Percentiles rank a stretch among this genome's conserved stretches.
These are phyloP conservation scores for Eupithecia inturbata DNA, from an alignment of 2,888 invertebrate species.

Conservation along the genomic window DNA sequence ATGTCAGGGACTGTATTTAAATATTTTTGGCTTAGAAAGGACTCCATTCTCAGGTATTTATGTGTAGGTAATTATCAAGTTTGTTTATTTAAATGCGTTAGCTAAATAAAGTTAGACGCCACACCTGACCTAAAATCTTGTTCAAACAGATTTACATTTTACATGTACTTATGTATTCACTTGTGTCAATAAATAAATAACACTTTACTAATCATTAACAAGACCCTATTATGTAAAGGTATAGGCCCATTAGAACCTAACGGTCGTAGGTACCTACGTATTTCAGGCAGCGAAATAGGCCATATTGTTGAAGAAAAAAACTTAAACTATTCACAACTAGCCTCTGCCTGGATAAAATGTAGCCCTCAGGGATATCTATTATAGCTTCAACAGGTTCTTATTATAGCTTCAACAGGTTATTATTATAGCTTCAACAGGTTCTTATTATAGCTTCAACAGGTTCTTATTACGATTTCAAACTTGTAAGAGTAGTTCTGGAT, in stretches of 20 bases:
- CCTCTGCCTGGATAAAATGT: too few relatives aligned
- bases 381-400: too few relatives aligned
- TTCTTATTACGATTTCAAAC: too few relatives aligned
- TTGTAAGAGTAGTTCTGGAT: too few relatives aligned
- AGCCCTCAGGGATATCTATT: too few relatives aligned
- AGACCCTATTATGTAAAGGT: background rate
- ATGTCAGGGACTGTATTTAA: background rate
- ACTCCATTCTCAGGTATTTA: background rate
- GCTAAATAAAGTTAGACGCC: too few relatives aligned
- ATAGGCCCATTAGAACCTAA: background rate
- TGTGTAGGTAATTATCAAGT: background rate
- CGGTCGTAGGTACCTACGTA: background rate
- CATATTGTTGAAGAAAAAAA: background rate
- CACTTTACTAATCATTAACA: background rate
- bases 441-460: too few relatives aligned
- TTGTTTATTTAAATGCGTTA: background rate
- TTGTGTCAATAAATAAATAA: background rate
- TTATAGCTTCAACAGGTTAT: too few relatives aligned
- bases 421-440: too few relatives aligned
- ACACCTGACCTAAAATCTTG: slow-evolving; percentile 7
- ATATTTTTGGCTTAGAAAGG: background rate
- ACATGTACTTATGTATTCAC: background rate
- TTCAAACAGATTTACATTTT: slow-evolving; percentile 1
- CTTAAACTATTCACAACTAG: too few relatives aligned
- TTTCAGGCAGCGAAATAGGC: background rate